phyloP scores from a whole-genome alignment of 2,113 vertebrate species.

The Notarius quadriscutis region DNA sequence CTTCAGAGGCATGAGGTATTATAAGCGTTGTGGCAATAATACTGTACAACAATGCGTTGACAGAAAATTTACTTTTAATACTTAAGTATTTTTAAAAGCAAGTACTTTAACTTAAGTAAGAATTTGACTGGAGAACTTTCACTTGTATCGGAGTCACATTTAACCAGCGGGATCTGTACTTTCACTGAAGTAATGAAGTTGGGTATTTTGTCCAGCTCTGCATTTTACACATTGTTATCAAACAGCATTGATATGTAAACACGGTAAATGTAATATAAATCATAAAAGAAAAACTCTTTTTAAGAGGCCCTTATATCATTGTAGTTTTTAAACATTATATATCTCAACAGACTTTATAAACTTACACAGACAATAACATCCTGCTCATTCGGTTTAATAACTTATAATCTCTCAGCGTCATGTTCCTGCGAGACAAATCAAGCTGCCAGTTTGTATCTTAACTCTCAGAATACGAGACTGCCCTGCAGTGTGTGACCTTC shows the following conservation, averaged over 20 bases:
- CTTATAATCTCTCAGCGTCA: not conserved
- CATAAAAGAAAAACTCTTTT: not conserved
- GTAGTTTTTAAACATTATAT: not conserved
- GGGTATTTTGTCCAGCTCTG: no score
- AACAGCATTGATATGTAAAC: not conserved
- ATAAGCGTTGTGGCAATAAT: no score
- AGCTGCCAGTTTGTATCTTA: not conserved
- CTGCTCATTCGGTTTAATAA: not conserved
- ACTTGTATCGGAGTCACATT: no score
- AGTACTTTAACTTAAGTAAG: no score
- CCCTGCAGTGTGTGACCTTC: not conserved
- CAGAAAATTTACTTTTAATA: no score
- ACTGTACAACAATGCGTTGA: no score
- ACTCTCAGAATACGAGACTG: not conserved
- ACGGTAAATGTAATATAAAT: not conserved
- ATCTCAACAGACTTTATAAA: not conserved
- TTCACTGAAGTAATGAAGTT: no score
- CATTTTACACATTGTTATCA: not conserved
- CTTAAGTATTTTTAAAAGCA: no score
- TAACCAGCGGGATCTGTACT: no score
- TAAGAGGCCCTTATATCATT: not conserved
- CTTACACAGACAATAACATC: not conserved
- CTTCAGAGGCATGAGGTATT: no score
- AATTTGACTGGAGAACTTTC: no score
- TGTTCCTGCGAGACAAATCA: not conserved